Evolutionary conservation across 2,888 invertebrate species (phyloP).

Genomic region (Drosophila paranaensis): DNA sequence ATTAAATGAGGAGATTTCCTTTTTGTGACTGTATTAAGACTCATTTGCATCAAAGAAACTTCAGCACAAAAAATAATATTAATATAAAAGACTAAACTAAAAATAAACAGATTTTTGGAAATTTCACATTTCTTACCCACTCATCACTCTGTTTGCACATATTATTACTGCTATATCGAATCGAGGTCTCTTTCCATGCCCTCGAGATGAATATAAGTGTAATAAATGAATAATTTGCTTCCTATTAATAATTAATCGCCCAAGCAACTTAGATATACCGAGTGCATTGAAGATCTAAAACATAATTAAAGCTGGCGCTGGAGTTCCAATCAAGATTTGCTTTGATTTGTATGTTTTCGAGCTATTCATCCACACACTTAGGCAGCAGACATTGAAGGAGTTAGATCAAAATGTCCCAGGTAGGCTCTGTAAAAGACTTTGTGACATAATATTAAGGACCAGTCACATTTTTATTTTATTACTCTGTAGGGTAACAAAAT

Average conservation of each 20-base stretch:
- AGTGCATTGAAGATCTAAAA: too few species aligned
- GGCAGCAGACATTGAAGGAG: neutral
- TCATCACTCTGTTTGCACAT: neutral
- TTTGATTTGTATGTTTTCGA: neutral
- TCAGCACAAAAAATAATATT: neutral
- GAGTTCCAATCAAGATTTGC: slow-evolving; percentile 11
- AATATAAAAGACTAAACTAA: neutral
- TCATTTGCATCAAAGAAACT: slow-evolving; percentile 12
- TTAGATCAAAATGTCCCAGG: slow-evolving; percentile 35
- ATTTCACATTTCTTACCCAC: neutral
- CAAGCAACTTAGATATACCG: neutral
- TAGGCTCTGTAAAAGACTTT: slow-evolving; percentile 50
- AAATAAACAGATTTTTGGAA: neutral
- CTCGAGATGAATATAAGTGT: neutral
- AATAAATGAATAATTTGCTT: neutral
- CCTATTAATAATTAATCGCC: neutral
- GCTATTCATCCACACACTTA: neutral
- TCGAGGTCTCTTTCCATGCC: neutral
- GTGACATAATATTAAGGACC: neutral
- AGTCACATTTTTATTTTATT: slow-evolving; percentile 41
- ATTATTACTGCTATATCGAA: neutral
- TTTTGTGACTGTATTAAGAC: slow-evolving; percentile 42
- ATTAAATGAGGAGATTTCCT: slow-evolving; percentile 43
- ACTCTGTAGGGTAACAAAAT: slow-evolving; percentile 74
- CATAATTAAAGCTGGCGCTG: slow-evolving; percentile 7